Evolutionary conservation across 2,888 invertebrate genomes (phyloP).

Genomic region (Anodontia alba): DNA sequence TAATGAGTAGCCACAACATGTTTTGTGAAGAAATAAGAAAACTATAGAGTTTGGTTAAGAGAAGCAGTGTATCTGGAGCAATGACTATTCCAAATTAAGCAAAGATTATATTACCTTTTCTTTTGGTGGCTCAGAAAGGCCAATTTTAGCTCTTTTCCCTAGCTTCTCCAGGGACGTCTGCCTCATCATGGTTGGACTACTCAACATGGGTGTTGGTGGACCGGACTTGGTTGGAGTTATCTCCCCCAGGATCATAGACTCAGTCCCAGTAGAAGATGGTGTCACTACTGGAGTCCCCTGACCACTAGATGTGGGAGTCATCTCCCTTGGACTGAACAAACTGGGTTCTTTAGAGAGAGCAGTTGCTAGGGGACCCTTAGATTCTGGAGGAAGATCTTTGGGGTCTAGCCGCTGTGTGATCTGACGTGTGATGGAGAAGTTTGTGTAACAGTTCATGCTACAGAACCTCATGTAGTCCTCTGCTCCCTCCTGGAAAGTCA

Average conservation of each 20-base stretch:
- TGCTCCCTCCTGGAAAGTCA: slow-evolving; percentile 77
- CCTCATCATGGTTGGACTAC: slow-evolving; percentile 57
- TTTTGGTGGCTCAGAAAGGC: neutral
- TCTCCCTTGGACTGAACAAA: slow-evolving; percentile 49
- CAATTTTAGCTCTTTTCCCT: slow-evolving; percentile 43
- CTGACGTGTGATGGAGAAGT: slow-evolving; percentile 90
- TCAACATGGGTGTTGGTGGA: slow-evolving; percentile 50
- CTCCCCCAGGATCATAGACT: slow-evolving; percentile 43
- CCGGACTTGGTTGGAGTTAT: slow-evolving; percentile 54
- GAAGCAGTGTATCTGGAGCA: too few species aligned
- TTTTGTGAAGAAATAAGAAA: too few species aligned
- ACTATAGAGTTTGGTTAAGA: too few species aligned
- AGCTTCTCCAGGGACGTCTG: slow-evolving; percentile 37
- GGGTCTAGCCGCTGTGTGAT: slow-evolving; percentile 74
- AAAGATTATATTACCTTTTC: too few species aligned
- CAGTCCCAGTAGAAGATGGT: slow-evolving; percentile 50
- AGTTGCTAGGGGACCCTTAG: neutral
- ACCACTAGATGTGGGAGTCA: slow-evolving; percentile 52
- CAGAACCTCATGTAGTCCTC: slow-evolving; percentile 89
- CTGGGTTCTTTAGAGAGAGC: neutral
- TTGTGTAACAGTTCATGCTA: slow-evolving; percentile 94
- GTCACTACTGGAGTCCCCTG: slow-evolving; percentile 53
- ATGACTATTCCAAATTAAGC: too few species aligned
- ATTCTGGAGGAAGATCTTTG: slow-evolving; percentile 14
- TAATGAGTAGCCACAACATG: too few species aligned